Conservation (phyloP, 2,113 vertebrate genomes). For the Malaclemys terrapin region DNA sequence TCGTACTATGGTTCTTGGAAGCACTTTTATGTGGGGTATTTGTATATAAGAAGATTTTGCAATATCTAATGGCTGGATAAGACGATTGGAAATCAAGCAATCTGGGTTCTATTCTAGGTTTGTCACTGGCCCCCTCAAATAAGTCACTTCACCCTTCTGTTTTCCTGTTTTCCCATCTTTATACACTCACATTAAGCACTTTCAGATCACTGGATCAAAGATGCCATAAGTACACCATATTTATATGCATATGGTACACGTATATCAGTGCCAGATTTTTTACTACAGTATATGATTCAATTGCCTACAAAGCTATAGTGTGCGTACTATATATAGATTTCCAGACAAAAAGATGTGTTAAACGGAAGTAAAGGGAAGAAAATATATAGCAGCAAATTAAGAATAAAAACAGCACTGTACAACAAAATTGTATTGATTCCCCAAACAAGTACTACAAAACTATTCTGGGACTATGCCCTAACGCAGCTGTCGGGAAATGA, state of each 20-base stretch:
- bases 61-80: neutral
- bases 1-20: neutral
- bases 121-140: neutral
- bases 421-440: neutral
- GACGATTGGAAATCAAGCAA: neutral
- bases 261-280: neutral
- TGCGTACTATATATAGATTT: neutral
- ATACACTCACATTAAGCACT: neutral
- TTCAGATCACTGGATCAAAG: neutral
- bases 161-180: neutral
- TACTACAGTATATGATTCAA: neutral
- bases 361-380: neutral
- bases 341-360: neutral
- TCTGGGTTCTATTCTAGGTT: neutral
- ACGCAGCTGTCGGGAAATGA: neutral
- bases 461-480: neutral
- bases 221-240: neutral
- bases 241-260: neutral
- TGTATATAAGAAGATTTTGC: neutral
- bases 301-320: rapidly evolving
- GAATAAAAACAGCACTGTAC: neutral
- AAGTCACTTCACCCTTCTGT: neutral
- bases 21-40: neutral
- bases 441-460: neutral
- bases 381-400: rapidly evolving